These are phyloP conservation scores for Chaetodon auriga DNA, from an alignment of 2,113 vertebrate species.

Conservation along the genomic window DNA sequence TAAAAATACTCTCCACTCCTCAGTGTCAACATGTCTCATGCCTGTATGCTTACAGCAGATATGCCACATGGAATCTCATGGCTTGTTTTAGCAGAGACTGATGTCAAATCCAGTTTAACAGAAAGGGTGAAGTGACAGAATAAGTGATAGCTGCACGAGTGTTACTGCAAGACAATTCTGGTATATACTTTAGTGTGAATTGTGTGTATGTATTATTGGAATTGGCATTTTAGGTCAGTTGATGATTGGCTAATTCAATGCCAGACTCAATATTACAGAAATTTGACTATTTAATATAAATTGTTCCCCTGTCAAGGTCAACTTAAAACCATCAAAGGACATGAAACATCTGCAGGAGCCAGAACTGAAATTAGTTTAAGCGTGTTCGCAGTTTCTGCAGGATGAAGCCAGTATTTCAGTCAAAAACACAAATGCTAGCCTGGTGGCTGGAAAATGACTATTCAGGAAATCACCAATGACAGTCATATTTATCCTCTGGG, in stretches of 20 bases:
- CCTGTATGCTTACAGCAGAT: conserved; percentile 16
- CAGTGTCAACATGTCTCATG: conserved; percentile 23
- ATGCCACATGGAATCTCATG: background rate
- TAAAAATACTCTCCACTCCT: conserved; percentile 32
- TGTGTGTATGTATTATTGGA: background rate
- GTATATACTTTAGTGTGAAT: background rate
- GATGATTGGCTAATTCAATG: too few relatives aligned
- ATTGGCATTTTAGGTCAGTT: background rate
- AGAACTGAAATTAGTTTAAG: background rate
- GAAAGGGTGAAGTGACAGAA: conserved; percentile 8
- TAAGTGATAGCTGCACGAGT: background rate
- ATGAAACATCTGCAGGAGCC: background rate
- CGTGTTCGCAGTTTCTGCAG: background rate
- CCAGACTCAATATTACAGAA: background rate
- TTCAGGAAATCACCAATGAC: background rate
- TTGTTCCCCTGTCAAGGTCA: background rate
- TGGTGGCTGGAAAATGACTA: background rate
- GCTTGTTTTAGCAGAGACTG: conserved; percentile 14
- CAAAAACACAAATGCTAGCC: background rate
- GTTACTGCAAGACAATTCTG: background rate
- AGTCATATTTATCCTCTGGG: background rate
- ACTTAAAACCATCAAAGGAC: background rate
- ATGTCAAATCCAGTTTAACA: background rate
- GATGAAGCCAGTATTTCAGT: background rate
- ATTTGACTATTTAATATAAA: background rate